Evolutionary conservation across 2,888 invertebrate genomes (phyloP).

Genomic region (Drosophila kuntzei): DNA sequence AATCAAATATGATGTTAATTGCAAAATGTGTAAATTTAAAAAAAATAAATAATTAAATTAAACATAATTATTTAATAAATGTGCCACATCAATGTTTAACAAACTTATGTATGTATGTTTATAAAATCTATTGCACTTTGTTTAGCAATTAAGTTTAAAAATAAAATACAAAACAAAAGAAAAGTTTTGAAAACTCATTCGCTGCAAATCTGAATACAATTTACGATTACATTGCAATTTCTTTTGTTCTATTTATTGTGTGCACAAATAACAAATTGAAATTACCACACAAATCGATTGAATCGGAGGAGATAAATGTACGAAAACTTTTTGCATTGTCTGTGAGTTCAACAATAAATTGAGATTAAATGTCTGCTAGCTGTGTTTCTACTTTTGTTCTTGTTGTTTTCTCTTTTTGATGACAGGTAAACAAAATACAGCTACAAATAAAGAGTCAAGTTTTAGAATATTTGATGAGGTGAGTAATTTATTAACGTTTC

Average conservation of each 20-base stretch:
- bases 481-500: no score
- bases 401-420: background rate
- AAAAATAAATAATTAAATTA: background rate
- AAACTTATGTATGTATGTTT: constrained; percentile 23
- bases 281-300: constrained; percentile 42
- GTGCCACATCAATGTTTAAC: constrained; percentile 36
- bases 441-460: background rate
- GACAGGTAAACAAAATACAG: background rate
- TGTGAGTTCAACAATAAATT: constrained; percentile 60
- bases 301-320: constrained; percentile 52
- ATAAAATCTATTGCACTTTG: constrained; percentile 48
- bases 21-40: constrained; percentile 16
- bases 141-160: constrained; percentile 50
- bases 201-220: constrained; percentile 39
- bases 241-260: constrained; percentile 26
- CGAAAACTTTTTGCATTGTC: constrained; percentile 62
- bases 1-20: constrained; percentile 6
- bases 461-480: no score
- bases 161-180: constrained; percentile 18
- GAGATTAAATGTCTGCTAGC: constrained; percentile 53
- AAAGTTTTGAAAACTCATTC: constrained; percentile 34
- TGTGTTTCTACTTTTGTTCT: constrained; percentile 8
- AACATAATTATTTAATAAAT: constrained; percentile 43
- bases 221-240: constrained; percentile 43
- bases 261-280: constrained; percentile 44